phyloP scores from a whole-genome alignment of 2,888 invertebrate genomes.

The Heliothis peltigera region DNA sequence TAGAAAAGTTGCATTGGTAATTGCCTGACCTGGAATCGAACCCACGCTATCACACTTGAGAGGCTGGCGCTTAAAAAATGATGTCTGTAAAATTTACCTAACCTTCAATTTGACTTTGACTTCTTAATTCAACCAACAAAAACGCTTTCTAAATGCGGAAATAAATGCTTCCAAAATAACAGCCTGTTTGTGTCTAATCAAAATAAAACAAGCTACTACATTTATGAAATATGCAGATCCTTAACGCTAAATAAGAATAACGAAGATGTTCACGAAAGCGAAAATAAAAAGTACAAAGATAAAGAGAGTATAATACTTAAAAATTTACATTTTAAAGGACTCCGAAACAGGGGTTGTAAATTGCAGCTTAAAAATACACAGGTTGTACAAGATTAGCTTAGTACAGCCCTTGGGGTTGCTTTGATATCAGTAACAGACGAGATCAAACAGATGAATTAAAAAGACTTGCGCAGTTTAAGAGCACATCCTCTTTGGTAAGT shows the following conservation, averaged over 20 bases:
- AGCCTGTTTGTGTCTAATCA: slow-evolving; percentile 1
- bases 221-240: slow-evolving; percentile 41
- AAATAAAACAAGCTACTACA: slow-evolving; percentile 35
- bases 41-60: no score
- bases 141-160: no score
- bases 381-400: slow-evolving; percentile 81
- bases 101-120: no score
- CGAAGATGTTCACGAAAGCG: slow-evolving; percentile 61
- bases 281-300: slow-evolving; percentile 66
- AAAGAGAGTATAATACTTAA: slow-evolving; percentile 67
- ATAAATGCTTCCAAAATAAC: slow-evolving; percentile 17
- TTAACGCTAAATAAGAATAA: slow-evolving; percentile 61
- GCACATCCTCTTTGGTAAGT: slow-evolving; percentile 55
- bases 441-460: slow-evolving; percentile 80
- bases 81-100: no score
- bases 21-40: no score
- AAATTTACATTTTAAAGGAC: slow-evolving; percentile 80
- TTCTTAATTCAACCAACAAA: no score
- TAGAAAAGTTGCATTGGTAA: no score
- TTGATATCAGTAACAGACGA: slow-evolving; percentile 81
- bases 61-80: no score
- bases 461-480: slow-evolving; percentile 64
- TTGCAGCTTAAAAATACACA: slow-evolving; percentile 84
- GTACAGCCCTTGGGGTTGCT: slow-evolving; percentile 73
- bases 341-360: slow-evolving; percentile 79